Base-by-base conservation (phyloP, 2,113 vertebrate species). In the Saguinus midas region DNA sequence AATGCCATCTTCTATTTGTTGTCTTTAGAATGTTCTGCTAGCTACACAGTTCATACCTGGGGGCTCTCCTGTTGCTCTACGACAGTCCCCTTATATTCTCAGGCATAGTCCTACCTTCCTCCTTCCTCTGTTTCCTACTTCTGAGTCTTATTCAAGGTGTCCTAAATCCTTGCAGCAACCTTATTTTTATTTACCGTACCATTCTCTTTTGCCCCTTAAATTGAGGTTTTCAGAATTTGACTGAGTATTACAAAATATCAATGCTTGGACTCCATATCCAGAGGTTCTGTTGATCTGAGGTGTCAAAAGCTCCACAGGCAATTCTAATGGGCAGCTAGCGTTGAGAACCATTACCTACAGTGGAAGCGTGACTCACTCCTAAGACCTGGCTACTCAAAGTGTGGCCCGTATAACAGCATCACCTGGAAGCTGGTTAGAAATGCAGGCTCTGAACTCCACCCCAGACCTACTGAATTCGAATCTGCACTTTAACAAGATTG, bases 161-260 rank as follows among this genome's bases (percentile, higher is more conserved):
- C 29, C 32, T 66, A 68, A 87, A 78, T 78, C 57, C 57, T 93
- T 94, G 7, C 16, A 78, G 45, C 80, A 91, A 66, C 83, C 0
- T 97, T 29, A 75, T 90, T 95, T 95, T 91, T 91, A 61, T 95
- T 96, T 95, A 57, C 27, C 29, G 10, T 86, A 25, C 57, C 25
- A 37, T 91, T 83, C 48, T 80, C 27, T 66, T 79, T 82, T 80
- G 78, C 80, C 6, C 72, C 18, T 93, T 78, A 81, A 90, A 90
- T 85, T 32, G 58, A 78, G 37, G 10, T 89, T 89, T 91, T 91
- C 76, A 68, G 64, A 76, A 76, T 32, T 48, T 95, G 87, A 32
- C 64, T 50, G 8, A 81, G 17, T 68, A 72, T 89, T 91, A 37
- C 70, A 97, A 95, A 84, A 92, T 61, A 61, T 21, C 18, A 66